phyloP scores from a whole-genome alignment of 2,888 invertebrate species.

The Diarsia mendica region DNA sequence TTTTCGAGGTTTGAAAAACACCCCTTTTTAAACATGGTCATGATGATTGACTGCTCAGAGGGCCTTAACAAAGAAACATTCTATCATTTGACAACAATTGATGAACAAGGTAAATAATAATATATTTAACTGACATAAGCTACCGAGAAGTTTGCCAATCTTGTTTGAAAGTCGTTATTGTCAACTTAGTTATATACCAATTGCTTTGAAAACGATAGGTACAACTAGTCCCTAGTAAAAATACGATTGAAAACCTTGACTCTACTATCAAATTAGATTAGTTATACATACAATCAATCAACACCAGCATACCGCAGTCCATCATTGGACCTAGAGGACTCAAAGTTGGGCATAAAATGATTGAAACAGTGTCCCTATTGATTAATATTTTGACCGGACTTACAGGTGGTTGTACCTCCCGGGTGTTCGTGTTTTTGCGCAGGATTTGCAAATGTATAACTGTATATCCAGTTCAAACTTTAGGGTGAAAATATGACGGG shows the following conservation, averaged over 20 bases:
- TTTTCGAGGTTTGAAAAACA: background rate
- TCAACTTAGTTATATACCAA: background rate
- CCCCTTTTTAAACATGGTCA: background rate
- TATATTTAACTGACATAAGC: background rate
- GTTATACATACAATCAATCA: conserved; percentile 37
- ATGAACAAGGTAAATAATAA: background rate
- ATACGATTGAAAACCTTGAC: background rate
- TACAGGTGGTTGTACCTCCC: conserved; percentile 49
- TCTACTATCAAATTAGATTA: conserved; percentile 8
- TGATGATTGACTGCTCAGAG: background rate
- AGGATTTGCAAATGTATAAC: background rate
- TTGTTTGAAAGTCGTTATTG: background rate
- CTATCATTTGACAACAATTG: background rate
- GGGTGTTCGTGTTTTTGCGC: conserved; percentile 11
- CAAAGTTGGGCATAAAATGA: conserved; percentile 26
- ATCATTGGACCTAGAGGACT: conserved; percentile 16
- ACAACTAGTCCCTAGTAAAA: background rate
- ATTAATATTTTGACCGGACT: conserved; percentile 37
- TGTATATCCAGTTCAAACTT: background rate
- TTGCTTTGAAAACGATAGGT: background rate
- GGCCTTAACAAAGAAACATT: background rate
- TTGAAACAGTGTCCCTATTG: conserved; percentile 35
- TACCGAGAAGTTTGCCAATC: background rate
- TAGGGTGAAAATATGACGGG: background rate
- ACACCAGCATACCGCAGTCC: background rate